A percentile compares a stretch with the other conserved stretches of the same genome.
These are phyloP conservation scores for Acanthosepion esculentum DNA, from an alignment of 2,888 invertebrate species.

Conservation along the genomic window DNA sequence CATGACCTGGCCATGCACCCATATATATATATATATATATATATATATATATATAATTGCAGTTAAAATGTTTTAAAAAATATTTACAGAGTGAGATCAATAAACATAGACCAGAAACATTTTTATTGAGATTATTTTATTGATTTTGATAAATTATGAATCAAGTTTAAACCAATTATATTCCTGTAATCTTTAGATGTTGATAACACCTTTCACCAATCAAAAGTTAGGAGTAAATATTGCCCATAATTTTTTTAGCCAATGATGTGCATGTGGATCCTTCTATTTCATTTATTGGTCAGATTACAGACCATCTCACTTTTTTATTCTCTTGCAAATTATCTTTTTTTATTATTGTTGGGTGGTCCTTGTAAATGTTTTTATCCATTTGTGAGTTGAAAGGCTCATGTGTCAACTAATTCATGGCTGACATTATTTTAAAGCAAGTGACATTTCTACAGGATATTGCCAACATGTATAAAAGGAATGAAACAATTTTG, in stretches of 20 bases:
- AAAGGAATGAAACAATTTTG: neutral
- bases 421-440: neutral
- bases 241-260: too few species aligned
- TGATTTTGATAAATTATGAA: too few species aligned
- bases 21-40: too few species aligned
- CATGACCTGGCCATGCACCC: too few species aligned
- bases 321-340: neutral
- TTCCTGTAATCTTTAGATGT: neutral
- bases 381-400: neutral
- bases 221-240: neutral
- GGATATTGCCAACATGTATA: neutral
- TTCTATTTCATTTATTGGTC: neutral
- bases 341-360: neutral
- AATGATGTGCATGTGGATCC: neutral
- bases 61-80: too few species aligned
- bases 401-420: slow-evolving; percentile 12
- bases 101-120: too few species aligned
- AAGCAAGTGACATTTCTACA: neutral
- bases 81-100: too few species aligned
- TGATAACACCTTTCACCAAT: neutral
- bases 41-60: too few species aligned
- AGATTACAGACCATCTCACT: neutral
- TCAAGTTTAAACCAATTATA: too few species aligned
- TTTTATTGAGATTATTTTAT: too few species aligned
- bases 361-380: neutral